These are phyloP conservation scores for Scaptomyza graminum DNA, from an alignment of 1,140 invertebrate species.

Conservation along the genomic window DNA sequence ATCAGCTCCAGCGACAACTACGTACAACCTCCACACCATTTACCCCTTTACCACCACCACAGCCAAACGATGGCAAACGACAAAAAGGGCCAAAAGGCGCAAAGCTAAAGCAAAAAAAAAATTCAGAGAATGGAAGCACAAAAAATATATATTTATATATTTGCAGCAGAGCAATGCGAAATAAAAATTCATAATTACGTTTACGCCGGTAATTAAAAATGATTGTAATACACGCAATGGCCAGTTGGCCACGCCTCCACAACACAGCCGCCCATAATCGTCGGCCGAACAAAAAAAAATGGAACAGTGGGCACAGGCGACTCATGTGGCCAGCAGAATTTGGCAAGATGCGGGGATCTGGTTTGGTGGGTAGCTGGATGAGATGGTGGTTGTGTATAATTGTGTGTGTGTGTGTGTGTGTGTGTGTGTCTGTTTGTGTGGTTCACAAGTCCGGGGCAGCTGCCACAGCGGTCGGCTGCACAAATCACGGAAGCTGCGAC, in stretches of 20 bases:
- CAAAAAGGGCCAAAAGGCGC: constrained; percentile 31
- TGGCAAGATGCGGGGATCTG: background rate
- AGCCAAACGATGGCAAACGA: constrained; percentile 37
- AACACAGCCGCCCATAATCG: background rate
- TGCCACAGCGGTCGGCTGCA: constrained; percentile 54
- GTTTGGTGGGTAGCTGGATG: background rate
- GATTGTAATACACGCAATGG: constrained; percentile 83
- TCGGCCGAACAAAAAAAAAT: background rate
- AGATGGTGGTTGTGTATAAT: background rate
- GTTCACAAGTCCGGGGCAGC: constrained; percentile 22
- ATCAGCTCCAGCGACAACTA: constrained; percentile 70
- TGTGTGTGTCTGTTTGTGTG: background rate
- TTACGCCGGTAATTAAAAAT: constrained; percentile 84
- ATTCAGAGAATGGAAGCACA: background rate
- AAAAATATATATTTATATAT: constrained; percentile 13
- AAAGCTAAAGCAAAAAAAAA: background rate
- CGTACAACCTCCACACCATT: constrained; percentile 19
- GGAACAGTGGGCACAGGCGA: background rate
- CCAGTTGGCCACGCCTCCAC: constrained; percentile 58
- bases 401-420: no score
- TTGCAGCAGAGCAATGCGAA: constrained; percentile 57
- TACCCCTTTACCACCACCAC: constrained; percentile 3
- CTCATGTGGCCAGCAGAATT: constrained; percentile 36
- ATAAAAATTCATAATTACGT: constrained; percentile 84
- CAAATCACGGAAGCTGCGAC: constrained; percentile 70